Evolutionary conservation across 2,888 invertebrate species (phyloP).

Genomic region (Polymixis lichenea): DNA sequence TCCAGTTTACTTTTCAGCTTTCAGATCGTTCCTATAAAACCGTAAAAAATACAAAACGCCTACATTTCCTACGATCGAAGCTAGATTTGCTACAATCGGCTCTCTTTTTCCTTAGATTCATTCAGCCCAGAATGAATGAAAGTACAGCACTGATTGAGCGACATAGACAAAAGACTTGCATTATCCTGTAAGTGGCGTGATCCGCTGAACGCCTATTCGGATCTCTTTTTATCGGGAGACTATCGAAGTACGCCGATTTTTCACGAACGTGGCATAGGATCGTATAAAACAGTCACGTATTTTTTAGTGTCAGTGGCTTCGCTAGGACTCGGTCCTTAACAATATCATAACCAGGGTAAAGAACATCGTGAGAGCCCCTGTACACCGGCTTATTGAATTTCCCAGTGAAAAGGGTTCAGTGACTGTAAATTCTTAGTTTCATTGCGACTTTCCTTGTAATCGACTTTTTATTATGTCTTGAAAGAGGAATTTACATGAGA

Average conservation of each 20-base stretch:
- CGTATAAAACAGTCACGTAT: conserved; percentile 84
- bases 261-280: conserved; percentile 74
- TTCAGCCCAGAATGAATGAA: conserved; percentile 74
- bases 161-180: conserved; percentile 81
- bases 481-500: conserved; percentile 62
- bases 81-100: conserved; percentile 66
- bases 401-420: conserved; percentile 75
- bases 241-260: conserved; percentile 77
- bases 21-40: conserved; percentile 53
- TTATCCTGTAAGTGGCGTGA: conserved; percentile 80
- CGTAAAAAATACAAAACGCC: conserved; percentile 64
- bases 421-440: conserved; percentile 74
- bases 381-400: conserved; percentile 79
- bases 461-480: conserved; percentile 61
- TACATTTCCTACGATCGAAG: conserved; percentile 64
- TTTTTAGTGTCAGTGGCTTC: conserved; percentile 81
- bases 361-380: conserved; percentile 67
- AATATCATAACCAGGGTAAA: conserved; percentile 81
- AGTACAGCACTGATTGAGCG: conserved; percentile 76
- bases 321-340: conserved; percentile 75
- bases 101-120: conserved; percentile 73
- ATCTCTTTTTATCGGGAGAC: conserved; percentile 79
- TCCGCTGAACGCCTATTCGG: conserved; percentile 77
- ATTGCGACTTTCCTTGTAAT: conserved; percentile 64
- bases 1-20: conserved; percentile 61